These are phyloP conservation scores for Hypomesus transpacificus DNA, from an alignment of 2,113 vertebrate species.

Conservation along the genomic window DNA sequence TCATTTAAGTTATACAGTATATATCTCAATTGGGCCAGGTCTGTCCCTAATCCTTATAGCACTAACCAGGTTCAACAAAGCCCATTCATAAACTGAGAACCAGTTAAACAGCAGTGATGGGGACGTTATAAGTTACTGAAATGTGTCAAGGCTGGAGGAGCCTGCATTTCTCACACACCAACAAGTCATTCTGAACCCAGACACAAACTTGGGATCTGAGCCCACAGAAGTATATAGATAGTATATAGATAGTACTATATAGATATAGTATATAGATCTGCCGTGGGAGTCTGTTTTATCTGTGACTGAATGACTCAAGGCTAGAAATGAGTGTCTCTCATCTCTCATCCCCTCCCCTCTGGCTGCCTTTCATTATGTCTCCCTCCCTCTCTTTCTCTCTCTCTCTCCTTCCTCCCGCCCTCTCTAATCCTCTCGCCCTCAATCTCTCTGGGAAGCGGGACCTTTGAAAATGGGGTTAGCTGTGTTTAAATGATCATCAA, in stretches of 20 bases:
- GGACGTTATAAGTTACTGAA: too few species aligned
- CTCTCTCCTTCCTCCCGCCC: constrained; percentile 50
- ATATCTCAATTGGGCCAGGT: not conserved
- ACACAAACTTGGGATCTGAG: not conserved
- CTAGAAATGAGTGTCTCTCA: constrained; percentile 14
- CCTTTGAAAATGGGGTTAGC: constrained; percentile 36
- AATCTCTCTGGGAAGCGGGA: constrained; percentile 42
- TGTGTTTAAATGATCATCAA: constrained; percentile 18
- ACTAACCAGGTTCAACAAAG: too few species aligned
- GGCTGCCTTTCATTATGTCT: not conserved
- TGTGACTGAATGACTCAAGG: constrained; percentile 41
- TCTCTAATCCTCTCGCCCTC: constrained; percentile 32
- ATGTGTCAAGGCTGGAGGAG: too few species aligned
- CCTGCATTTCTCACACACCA: not conserved
- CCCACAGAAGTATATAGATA: not conserved
- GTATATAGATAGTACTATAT: too few species aligned
- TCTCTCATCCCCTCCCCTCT: not conserved
- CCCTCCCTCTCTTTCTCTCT: constrained; percentile 9
- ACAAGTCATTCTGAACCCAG: not conserved
- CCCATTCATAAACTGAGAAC: too few species aligned
- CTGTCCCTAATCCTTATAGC: too few species aligned
- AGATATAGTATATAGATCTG: not conserved
- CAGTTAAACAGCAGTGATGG: too few species aligned
- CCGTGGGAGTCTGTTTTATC: not conserved
- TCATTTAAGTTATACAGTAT: too few species aligned